Evolutionary conservation across 2,113 vertebrate genomes (phyloP).

Genomic region (rabbit (Oryctolagus cuniculus)): DNA sequence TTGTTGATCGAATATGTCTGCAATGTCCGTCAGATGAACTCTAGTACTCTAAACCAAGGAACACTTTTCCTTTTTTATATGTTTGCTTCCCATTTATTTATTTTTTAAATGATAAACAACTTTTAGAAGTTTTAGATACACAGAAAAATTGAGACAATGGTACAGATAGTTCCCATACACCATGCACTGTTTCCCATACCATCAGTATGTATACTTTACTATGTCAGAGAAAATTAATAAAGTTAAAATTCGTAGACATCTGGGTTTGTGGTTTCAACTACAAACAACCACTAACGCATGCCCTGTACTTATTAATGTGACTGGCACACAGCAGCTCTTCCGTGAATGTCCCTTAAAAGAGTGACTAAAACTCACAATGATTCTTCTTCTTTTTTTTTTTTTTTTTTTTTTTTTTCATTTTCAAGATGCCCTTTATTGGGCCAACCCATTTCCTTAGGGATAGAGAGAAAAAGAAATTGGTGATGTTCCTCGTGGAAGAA

Average conservation of each 20-base stretch:
- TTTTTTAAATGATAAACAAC: neutral
- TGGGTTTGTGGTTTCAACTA: neutral
- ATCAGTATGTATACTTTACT: too few species aligned
- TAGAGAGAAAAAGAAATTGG: neutral
- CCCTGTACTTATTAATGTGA: neutral
- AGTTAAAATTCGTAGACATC: neutral
- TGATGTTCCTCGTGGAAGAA: neutral
- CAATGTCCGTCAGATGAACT: neutral
- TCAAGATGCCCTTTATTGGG: slow-evolving; percentile 30
- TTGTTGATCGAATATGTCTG: too few species aligned
- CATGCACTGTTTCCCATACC: neutral
- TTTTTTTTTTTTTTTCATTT: neutral
- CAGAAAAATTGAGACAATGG: neutral
- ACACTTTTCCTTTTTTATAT: neutral
- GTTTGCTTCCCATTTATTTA: neutral
- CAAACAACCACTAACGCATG: neutral
- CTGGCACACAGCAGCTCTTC: too few species aligned
- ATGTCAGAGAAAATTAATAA: neutral
- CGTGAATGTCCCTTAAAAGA: neutral
- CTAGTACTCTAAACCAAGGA: neutral
- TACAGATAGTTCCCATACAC: neutral
- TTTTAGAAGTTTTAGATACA: neutral
- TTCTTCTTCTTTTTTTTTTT: too few species aligned
- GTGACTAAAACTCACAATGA: neutral
- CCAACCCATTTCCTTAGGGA: neutral